phyloP scores from a whole-genome alignment of 37 sponge, comb jelly and placozoan species.

The Theonella swinhoei region DNA sequence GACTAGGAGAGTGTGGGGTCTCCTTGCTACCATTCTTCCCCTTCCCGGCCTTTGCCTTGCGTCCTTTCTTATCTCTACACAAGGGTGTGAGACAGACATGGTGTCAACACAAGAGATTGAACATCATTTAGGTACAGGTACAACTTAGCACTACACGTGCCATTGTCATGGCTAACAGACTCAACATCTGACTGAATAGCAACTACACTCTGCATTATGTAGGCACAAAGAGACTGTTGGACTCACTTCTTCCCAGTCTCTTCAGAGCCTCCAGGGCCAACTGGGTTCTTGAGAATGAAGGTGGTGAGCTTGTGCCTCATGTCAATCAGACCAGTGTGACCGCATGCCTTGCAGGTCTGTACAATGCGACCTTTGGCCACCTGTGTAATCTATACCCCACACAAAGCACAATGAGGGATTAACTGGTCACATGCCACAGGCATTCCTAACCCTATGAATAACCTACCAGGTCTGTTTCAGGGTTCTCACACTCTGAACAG shows the following conservation, averaged over 20 bases:
- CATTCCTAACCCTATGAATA: not conserved
- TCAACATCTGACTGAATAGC: too few species aligned
- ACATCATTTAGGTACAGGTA: too few species aligned
- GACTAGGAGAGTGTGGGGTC: conserved; percentile 6
- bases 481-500: conserved; percentile 96
- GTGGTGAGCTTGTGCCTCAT: conserved; percentile 84
- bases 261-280: conserved; percentile 42
- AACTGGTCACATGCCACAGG: not conserved
- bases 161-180: too few species aligned
- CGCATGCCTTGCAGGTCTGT: conserved; percentile 93
- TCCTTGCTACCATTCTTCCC: conserved; percentile 59
- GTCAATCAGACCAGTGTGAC: conserved; percentile 77
- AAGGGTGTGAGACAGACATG: too few species aligned
- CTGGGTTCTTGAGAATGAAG: conserved; percentile 94
- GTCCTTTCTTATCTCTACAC: conserved; percentile 45
- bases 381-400: conserved; percentile 47
- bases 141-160: too few species aligned
- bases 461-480: conserved; percentile 93
- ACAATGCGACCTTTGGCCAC: conserved; percentile 72
- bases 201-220: too few species aligned
- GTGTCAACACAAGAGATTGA: too few species aligned
- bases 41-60: conserved; percentile 34
- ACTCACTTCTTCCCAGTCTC: conserved; percentile 72
- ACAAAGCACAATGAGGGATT: not conserved
- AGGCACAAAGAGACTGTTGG: not conserved